Conservation (phyloP, 2,113 vertebrate genomes). For the Potamarius usumacintae region DNA sequence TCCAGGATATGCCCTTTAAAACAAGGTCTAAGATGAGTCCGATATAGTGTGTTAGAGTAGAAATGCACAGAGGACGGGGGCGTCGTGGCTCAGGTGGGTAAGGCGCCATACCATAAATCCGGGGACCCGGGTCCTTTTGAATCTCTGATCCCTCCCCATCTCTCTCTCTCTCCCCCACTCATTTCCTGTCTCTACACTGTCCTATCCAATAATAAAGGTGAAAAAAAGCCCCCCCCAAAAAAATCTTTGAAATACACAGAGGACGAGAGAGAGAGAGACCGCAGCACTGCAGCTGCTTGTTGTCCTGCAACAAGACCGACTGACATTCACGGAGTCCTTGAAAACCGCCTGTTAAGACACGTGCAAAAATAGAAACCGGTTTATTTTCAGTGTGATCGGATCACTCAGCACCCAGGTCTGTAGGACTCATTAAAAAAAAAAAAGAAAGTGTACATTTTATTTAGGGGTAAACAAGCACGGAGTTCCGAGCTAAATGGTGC, state of each 20-base stretch:
- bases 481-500: not conserved
- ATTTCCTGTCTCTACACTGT: too few relatives aligned
- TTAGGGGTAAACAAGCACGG: not conserved
- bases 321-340: conserved; percentile 51
- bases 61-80: not conserved
- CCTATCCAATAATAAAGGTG: too few relatives aligned
- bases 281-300: conserved; percentile 22
- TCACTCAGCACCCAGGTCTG: too few relatives aligned
- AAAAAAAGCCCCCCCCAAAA: too few relatives aligned
- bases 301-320: conserved; percentile 12
- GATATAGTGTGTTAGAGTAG: not conserved
- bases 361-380: not conserved
- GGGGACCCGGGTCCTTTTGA: too few relatives aligned
- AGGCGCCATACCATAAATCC: too few relatives aligned
- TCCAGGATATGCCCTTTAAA: too few relatives aligned
- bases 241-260: not conserved
- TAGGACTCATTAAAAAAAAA: not conserved
- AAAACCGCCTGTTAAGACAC: conserved; percentile 14
- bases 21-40: not conserved
- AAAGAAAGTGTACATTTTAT: not conserved
- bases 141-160: too few relatives aligned
- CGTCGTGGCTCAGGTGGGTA: too few relatives aligned
- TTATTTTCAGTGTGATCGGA: not conserved
- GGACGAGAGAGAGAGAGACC: not conserved
- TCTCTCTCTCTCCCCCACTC: too few relatives aligned